Base-by-base conservation (phyloP, 2,888 invertebrate genomes). In the Plebejus argus region DNA sequence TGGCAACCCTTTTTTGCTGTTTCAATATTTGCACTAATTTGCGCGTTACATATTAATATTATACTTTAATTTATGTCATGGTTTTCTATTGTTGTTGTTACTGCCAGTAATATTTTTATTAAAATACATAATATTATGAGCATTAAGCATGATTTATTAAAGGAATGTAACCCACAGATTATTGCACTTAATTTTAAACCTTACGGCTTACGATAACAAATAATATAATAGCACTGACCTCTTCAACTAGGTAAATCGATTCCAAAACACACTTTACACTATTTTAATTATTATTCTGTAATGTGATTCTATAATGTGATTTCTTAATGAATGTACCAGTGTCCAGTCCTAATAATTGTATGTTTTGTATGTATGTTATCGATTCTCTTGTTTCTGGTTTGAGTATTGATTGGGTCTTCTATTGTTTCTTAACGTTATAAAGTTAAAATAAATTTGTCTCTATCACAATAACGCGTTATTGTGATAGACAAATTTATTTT, bases 1-100 rank as follows among this genome's bases (percentile, higher is more conserved):
- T 35, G 53, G n/a, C 18, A 58, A 71, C 20, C 1, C 56, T 71
- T 56, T 71, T 77, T 77, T 56, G 71, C 72, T 20, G 20, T 76
- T 39, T 45, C 23, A 23, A 39, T 71, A 72, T 77, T 71, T 58
- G 56, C 77, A 71, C 58, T 77, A 77, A 72, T 77, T 72, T 77
- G 71, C 77, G 77, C 71, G 72, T 72, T 77, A 56, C 39, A 20
- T 74, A 20, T 33, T 56, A 45, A 4, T 28, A 53, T 33, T 56
- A 45, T 61, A 66, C 23, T 39, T 66, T 76, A 66, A 74, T 72
- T n/a, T 56, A 53, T 53, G 15, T 18, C 71, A 39, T 77, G 15
- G 3, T 77, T 71, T 70, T 56, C 71, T 53, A 20, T 35, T 71
- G 58, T 15, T 58, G 12, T 49, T 74, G 53, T 28, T 23, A 53